phyloP scores from a whole-genome alignment of 2,113 vertebrate species.

The Delphinapterus leucas region DNA sequence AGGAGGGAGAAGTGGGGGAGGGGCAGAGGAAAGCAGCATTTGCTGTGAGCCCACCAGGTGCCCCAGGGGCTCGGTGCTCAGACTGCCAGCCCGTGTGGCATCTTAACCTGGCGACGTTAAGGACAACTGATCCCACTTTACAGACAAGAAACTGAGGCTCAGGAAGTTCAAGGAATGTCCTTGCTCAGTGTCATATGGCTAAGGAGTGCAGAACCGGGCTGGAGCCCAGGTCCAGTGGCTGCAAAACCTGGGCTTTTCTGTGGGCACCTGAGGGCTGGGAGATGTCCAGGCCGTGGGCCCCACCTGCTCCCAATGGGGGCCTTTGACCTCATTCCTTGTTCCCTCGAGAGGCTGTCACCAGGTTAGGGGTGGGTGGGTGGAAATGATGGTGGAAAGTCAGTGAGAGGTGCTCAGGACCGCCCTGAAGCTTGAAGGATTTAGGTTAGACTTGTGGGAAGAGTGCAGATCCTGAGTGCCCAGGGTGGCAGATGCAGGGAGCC shows the following conservation, averaged over 20 bases:
- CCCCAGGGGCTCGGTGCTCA: background rate
- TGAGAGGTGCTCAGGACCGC: background rate
- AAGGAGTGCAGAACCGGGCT: background rate
- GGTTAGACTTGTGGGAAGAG: background rate
- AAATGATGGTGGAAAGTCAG: background rate
- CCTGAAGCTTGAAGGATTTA: background rate
- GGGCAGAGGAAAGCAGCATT: background rate
- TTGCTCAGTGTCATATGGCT: background rate
- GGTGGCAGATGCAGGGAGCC: background rate
- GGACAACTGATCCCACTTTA: background rate
- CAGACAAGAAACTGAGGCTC: background rate
- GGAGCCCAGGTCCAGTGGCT: no score
- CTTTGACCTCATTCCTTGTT: background rate
- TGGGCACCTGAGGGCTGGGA: background rate
- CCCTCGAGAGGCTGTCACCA: background rate
- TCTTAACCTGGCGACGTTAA: background rate
- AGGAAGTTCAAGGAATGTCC: background rate
- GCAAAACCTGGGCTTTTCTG: background rate
- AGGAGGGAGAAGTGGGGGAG: background rate
- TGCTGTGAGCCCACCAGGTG: background rate
- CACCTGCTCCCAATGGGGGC: background rate
- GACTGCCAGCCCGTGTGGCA: background rate
- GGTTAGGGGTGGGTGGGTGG: background rate
- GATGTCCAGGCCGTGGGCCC: background rate
- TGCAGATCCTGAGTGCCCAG: background rate